phyloP scores from a whole-genome alignment of 2,888 invertebrate species.

The Amphipoea lucens region DNA sequence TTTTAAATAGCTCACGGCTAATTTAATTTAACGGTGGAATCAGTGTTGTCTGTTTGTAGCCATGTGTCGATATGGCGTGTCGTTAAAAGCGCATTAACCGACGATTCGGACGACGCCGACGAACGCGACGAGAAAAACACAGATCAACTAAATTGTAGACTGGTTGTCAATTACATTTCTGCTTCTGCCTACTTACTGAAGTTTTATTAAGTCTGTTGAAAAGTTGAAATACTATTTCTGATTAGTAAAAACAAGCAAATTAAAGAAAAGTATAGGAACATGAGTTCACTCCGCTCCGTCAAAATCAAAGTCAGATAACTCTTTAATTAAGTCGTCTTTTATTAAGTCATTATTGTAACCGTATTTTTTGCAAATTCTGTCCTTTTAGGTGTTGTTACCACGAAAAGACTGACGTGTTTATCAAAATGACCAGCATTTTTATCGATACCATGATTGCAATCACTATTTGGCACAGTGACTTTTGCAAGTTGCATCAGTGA shows the following conservation, averaged over 20 bases:
- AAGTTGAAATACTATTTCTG: neutral
- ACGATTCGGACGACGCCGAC: conserved; percentile 66
- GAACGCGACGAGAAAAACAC: conserved; percentile 49
- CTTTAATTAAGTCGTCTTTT: neutral
- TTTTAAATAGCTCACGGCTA: conserved; percentile 65
- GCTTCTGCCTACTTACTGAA: conserved; percentile 1
- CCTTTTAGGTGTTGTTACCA: neutral
- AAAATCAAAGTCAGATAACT: neutral
- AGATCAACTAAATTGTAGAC: conserved; percentile 43
- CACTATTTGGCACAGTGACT: conserved; percentile 4
- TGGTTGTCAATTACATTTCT: neutral
- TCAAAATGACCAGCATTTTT: neutral
- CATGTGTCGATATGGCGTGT: conserved; percentile 77
- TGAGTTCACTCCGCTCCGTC: neutral
- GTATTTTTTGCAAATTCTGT: neutral
- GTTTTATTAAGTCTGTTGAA: neutral
- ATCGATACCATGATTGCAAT: conserved; percentile 1
- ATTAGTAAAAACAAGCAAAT: conserved; percentile 3
- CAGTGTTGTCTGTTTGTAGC: conserved; percentile 60
- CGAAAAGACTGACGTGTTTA: neutral
- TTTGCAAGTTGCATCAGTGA: conserved; percentile 18
- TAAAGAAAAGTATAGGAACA: neutral
- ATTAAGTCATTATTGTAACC: neutral
- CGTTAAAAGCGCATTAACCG: conserved; percentile 84
- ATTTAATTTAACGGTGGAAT: conserved; percentile 70